phyloP scores from a whole-genome alignment of 2,113 vertebrate species.

The Ophthalmolycus amberensis region DNA sequence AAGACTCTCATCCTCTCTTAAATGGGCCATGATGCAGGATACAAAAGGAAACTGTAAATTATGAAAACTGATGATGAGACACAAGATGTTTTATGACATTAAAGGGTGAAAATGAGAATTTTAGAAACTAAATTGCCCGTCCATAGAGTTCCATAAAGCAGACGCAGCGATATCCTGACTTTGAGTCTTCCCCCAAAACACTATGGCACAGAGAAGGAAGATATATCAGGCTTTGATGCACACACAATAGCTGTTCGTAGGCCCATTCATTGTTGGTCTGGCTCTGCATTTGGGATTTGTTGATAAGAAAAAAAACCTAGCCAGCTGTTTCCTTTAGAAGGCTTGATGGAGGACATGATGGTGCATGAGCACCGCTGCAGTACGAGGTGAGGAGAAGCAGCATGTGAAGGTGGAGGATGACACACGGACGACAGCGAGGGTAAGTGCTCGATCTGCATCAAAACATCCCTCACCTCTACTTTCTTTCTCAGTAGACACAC shows the following conservation, averaged over 20 bases:
- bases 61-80: background rate
- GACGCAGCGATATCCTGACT: background rate
- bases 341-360: background rate
- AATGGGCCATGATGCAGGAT: too few species aligned
- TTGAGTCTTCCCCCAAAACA: background rate
- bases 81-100: background rate
- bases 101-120: background rate
- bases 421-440: background rate
- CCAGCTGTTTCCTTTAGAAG: constrained; percentile 1
- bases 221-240: background rate
- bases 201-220: background rate
- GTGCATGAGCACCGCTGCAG: background rate
- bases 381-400: constrained; percentile 26
- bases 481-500: constrained; percentile 50
- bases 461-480: constrained; percentile 46
- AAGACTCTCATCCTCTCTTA: background rate
- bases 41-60: background rate
- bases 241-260: background rate
- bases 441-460: constrained; percentile 23
- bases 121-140: background rate
- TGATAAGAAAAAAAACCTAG: background rate
- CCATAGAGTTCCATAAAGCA: background rate
- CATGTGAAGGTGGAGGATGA: constrained; percentile 19
- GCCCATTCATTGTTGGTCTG: background rate
- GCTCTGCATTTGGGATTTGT: background rate